Evolutionary conservation across 2,797 vertebrate species (phyloP).

Genomic region (Danio kyathit): DNA sequence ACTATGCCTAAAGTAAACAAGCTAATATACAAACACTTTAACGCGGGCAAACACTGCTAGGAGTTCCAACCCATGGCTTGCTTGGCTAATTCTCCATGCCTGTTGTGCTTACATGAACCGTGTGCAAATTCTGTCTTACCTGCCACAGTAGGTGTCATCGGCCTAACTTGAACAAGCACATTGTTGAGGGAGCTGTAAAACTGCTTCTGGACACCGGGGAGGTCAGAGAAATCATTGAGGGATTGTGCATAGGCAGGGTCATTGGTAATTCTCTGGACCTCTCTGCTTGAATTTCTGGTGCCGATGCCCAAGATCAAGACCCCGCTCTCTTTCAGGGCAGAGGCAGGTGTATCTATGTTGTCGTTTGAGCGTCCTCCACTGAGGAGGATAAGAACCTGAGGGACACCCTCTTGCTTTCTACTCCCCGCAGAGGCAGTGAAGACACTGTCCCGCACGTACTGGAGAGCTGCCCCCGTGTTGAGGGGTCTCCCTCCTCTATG

Average conservation of each 20-base stretch:
- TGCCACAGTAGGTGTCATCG: conserved; percentile 54
- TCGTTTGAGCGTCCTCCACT: conserved; percentile 56
- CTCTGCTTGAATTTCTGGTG: conserved; percentile 57
- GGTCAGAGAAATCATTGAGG: conserved; percentile 75
- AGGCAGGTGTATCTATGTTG: conserved; percentile 41
- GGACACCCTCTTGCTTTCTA: conserved; percentile 55
- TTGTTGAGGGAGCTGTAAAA: conserved; percentile 64
- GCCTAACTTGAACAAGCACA: conserved; percentile 31
- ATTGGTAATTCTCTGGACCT: conserved; percentile 73
- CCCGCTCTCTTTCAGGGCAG: conserved; percentile 52
- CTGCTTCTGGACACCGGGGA: conserved; percentile 77
- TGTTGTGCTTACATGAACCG: not conserved
- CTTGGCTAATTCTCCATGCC: not conserved
- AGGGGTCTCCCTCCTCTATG: conserved; percentile 65
- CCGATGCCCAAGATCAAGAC: conserved; percentile 59
- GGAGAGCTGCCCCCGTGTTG: conserved; percentile 61
- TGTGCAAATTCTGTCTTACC: conserved; percentile 60
- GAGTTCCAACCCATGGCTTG: not conserved
- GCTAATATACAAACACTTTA: not conserved
- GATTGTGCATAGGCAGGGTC: conserved; percentile 33
- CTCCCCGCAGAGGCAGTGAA: conserved; percentile 61
- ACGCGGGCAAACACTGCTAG: not conserved
- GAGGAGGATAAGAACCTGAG: conserved; percentile 60
- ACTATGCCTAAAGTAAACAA: not conserved
- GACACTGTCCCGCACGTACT: conserved; percentile 56